Conservation (phyloP, 1,140 invertebrate species). For the Bombus terrestris region DNA sequence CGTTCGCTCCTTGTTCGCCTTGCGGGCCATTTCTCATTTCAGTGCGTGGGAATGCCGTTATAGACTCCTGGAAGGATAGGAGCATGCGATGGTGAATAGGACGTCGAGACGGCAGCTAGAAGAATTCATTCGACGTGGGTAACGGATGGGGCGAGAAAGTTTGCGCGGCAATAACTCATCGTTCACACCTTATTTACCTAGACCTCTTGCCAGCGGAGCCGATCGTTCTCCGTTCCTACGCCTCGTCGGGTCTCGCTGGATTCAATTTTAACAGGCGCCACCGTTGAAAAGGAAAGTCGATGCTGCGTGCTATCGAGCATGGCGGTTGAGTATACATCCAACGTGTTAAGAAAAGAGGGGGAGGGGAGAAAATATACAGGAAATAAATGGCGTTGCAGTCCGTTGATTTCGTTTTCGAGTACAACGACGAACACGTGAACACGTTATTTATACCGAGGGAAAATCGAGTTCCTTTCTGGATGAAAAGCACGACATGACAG, state of each 20-base stretch:
- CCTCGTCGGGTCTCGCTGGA: slow-evolving; percentile 24
- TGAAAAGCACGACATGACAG: not conserved
- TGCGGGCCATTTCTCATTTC: slow-evolving; percentile 58
- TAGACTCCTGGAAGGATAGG: slow-evolving; percentile 10
- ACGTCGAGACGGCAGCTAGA: slow-evolving; percentile 42
- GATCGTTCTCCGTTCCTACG: slow-evolving; percentile 39
- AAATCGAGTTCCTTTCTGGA: not conserved
- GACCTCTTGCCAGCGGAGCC: slow-evolving; percentile 33
- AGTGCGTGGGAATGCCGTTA: not conserved
- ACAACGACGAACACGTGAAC: slow-evolving; percentile 11
- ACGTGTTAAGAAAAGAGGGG: not conserved
- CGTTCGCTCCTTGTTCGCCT: not conserved
- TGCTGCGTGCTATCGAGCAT: not conserved
- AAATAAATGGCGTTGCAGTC: slow-evolving; percentile 15
- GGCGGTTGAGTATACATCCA: not conserved
- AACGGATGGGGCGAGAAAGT: slow-evolving; percentile 64
- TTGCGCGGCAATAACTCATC: slow-evolving; percentile 65
- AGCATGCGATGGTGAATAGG: not conserved
- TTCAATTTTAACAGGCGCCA: slow-evolving; percentile 58
- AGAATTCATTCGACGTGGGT: slow-evolving; percentile 59
- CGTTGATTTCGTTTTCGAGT: not conserved
- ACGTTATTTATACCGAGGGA: slow-evolving; percentile 17
- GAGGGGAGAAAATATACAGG: not conserved
- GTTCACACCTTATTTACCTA: slow-evolving; percentile 68
- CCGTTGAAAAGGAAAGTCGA: not conserved